phyloP scores from a whole-genome alignment of 2,797 vertebrate genomes.

The Nannoperca obscura region DNA sequence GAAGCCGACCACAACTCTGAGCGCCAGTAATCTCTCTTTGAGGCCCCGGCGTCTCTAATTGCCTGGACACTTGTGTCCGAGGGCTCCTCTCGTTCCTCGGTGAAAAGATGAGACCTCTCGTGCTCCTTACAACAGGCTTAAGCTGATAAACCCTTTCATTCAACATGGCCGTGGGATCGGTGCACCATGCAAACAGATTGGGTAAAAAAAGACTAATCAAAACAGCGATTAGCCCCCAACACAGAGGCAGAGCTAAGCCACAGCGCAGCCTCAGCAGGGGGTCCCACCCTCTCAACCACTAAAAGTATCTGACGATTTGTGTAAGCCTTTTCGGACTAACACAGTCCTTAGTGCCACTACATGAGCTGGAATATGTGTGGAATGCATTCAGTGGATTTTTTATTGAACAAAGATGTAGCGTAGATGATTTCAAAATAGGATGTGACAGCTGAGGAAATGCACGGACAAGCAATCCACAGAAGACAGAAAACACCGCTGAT shows the following conservation, averaged over 20 bases:
- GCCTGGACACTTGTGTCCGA: constrained; percentile 80
- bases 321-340: constrained; percentile 46
- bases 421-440: constrained; percentile 53
- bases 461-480: neutral
- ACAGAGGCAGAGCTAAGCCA: constrained; percentile 75
- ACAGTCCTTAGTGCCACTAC: constrained; percentile 33
- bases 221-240: constrained; percentile 83
- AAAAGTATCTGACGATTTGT: constrained; percentile 51
- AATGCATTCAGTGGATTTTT: constrained; percentile 42
- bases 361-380: constrained; percentile 46
- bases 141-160: constrained; percentile 86
- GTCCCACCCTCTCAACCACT: constrained; percentile 52
- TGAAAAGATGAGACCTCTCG: constrained; percentile 81
- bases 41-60: constrained; percentile 80
- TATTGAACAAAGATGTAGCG: constrained; percentile 56
- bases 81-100: constrained; percentile 63
- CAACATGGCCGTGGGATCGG: constrained; percentile 72
- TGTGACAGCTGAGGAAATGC: constrained; percentile 49
- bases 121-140: constrained; percentile 85
- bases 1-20: constrained; percentile 42
- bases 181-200: constrained; percentile 73
- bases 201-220: constrained; percentile 82
- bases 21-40: constrained; percentile 79
- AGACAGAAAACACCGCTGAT: constrained; percentile 15
- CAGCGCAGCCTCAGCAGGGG: constrained; percentile 75